Percentiles rank a stretch among this genome's conserved stretches.
Evolutionary conservation across 1,140 invertebrate species (phyloP).

Genomic region (Bombus superbus): DNA sequence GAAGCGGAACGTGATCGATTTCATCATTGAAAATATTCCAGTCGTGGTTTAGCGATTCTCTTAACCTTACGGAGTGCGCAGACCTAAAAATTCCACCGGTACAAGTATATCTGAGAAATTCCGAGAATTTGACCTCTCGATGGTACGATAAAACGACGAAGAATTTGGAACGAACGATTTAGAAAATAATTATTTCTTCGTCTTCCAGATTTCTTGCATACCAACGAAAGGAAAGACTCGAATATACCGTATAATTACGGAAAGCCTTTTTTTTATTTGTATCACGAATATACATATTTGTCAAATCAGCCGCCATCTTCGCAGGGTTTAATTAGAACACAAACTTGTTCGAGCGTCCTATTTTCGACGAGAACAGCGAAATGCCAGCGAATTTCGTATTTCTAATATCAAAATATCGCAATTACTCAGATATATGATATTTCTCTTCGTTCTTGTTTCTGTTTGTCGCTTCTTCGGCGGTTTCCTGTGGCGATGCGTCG

Average conservation of each 20-base stretch:
- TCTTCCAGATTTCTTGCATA: not conserved
- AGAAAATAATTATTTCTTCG: not conserved
- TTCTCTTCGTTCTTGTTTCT: not conserved
- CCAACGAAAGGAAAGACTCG: fast-evolving
- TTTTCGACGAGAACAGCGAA: not conserved
- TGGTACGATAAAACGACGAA: too few relatives aligned
- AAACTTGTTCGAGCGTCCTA: not conserved
- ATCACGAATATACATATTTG: too few relatives aligned
- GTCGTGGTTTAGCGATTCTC: not conserved
- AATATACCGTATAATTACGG: not conserved
- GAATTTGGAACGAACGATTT: not conserved
- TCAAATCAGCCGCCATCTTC: not conserved
- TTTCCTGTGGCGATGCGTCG: not conserved
- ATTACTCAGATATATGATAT: not conserved
- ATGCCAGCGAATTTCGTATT: not conserved
- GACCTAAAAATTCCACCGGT: not conserved
- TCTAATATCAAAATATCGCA: constrained; percentile 2
- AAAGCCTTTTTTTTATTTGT: too few relatives aligned
- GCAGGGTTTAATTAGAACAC: not conserved
- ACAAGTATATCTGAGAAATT: not conserved
- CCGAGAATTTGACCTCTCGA: not conserved
- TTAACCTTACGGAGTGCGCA: not conserved
- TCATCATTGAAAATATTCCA: constrained; percentile 43
- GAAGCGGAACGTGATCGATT: constrained; percentile 16
- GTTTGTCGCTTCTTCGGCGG: not conserved